These are phyloP conservation scores for Rhagonycha lutea DNA, from an alignment of 2,888 invertebrate genomes.

Conservation along the genomic window DNA sequence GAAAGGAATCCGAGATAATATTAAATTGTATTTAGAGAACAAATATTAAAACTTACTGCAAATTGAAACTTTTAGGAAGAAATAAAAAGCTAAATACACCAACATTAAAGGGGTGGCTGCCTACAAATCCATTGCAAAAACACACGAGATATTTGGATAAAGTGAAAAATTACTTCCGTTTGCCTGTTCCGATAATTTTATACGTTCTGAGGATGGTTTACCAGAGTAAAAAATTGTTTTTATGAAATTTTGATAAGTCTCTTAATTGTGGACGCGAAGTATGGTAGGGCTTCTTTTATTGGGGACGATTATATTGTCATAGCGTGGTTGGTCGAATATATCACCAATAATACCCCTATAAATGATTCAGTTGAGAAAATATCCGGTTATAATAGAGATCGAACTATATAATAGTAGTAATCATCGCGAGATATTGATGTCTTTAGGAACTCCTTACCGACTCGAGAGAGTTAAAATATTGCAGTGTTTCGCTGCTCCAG, in stretches of 20 bases:
- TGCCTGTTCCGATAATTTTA: not conserved
- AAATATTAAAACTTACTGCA: not conserved
- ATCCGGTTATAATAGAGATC: conserved; percentile 26
- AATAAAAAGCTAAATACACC: not conserved
- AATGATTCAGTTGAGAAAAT: conserved; percentile 29
- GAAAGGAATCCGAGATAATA: not conserved
- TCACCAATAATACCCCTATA: conserved; percentile 22
- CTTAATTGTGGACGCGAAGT: not conserved
- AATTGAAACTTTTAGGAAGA: not conserved
- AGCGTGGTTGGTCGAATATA: conserved; percentile 20
- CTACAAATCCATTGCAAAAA: not conserved
- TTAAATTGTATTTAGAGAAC: not conserved
- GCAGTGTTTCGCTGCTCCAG: not conserved
- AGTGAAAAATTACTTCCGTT: not conserved
- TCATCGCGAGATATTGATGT: conserved; percentile 27
- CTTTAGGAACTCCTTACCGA: conserved; percentile 12
- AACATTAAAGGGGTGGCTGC: not conserved
- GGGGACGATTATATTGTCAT: conserved; percentile 11
- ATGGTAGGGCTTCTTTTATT: not conserved
- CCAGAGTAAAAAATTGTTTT: not conserved
- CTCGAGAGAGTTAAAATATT: conserved; percentile 1
- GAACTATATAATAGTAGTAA: conserved; percentile 26
- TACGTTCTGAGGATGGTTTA: not conserved
- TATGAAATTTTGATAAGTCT: not conserved
- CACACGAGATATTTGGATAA: not conserved